Evolutionary conservation across 64 coral and sea anemone species (phyloP).

Genomic region (Porites australiensis): DNA sequence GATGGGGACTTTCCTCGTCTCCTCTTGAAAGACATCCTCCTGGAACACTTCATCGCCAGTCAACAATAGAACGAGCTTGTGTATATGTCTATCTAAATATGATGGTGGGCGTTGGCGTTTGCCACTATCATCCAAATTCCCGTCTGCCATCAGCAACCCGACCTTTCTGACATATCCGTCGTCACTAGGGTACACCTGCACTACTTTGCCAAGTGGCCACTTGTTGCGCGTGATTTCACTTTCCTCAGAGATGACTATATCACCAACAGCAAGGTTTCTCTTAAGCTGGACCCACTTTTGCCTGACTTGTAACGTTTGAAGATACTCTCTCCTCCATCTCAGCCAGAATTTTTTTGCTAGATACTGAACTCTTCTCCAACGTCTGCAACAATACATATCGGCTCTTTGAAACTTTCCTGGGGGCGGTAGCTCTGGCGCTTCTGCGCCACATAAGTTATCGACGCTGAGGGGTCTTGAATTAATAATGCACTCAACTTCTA

Average conservation of each 20-base stretch:
- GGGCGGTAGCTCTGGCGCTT: not conserved
- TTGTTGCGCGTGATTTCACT: not conserved
- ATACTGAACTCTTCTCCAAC: slow-evolving; percentile 15
- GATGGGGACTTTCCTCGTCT: slow-evolving; percentile 25
- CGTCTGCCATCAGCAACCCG: slow-evolving; percentile 1
- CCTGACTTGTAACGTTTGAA: slow-evolving; percentile 6
- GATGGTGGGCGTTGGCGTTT: slow-evolving; percentile 21
- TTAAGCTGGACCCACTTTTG: slow-evolving; percentile 28
- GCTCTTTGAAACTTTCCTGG: slow-evolving; percentile 1
- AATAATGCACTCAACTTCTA: not conserved
- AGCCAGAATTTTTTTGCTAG: slow-evolving; percentile 27
- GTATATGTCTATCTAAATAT: slow-evolving; percentile 22
- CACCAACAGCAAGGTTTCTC: slow-evolving; percentile 12
- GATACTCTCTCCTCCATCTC: slow-evolving; percentile 28
- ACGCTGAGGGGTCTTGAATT: not conserved
- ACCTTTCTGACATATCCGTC: not conserved
- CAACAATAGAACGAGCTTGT: slow-evolving; percentile 11
- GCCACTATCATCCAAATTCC: slow-evolving; percentile 24
- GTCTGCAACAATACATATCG: not conserved
- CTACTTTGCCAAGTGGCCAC: slow-evolving; percentile 33
- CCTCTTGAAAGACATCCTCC: not conserved
- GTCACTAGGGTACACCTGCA: slow-evolving; percentile 6
- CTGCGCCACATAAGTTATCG: not conserved
- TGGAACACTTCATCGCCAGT: slow-evolving; percentile 10
- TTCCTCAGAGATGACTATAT: slow-evolving; percentile 18